Evolutionary conservation across 2,888 invertebrate genomes (phyloP).

Genomic region (Microplitis deprimator): DNA sequence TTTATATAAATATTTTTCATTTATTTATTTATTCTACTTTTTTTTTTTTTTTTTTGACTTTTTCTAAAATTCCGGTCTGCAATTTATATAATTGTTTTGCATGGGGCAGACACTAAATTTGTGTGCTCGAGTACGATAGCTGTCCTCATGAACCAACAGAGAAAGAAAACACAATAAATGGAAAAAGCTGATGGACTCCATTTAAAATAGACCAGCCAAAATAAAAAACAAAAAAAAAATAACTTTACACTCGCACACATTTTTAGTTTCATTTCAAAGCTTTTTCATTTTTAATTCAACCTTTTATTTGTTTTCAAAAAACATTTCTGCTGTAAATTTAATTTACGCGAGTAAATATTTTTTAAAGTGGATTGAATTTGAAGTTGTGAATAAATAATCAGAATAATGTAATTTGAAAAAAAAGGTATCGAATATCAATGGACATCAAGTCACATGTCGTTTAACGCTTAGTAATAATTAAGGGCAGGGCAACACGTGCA

Average conservation of each 20-base stretch:
- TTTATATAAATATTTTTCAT: constrained; percentile 63
- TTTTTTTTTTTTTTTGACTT: constrained; percentile 60
- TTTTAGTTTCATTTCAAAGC: constrained; percentile 6
- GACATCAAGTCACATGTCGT: constrained; percentile 41
- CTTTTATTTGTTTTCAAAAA: not conserved
- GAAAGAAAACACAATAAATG: constrained; percentile 45
- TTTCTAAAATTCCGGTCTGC: constrained; percentile 65
- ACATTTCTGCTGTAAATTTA: not conserved
- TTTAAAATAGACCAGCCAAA: constrained; percentile 57
- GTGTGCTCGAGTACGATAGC: constrained; percentile 54
- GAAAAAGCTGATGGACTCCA: constrained; percentile 47
- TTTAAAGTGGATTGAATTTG: too few relatives aligned
- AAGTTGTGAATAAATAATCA: too few relatives aligned
- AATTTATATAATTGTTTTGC: constrained; percentile 72
- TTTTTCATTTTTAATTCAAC: constrained; percentile 1
- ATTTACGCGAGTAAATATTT: too few relatives aligned
- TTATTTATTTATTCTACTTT: not conserved
- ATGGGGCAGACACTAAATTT: constrained; percentile 66
- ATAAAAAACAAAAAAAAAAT: constrained; percentile 42
- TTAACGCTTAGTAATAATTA: constrained; percentile 57
- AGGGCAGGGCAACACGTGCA: constrained; percentile 57
- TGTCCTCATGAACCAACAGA: constrained; percentile 45
- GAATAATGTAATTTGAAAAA: too few relatives aligned
- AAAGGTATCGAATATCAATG: not conserved
- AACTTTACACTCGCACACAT: constrained; percentile 31